These are phyloP conservation scores for Lepidochrysops patricia DNA, from an alignment of 2,888 invertebrate species.

Conservation along the genomic window DNA sequence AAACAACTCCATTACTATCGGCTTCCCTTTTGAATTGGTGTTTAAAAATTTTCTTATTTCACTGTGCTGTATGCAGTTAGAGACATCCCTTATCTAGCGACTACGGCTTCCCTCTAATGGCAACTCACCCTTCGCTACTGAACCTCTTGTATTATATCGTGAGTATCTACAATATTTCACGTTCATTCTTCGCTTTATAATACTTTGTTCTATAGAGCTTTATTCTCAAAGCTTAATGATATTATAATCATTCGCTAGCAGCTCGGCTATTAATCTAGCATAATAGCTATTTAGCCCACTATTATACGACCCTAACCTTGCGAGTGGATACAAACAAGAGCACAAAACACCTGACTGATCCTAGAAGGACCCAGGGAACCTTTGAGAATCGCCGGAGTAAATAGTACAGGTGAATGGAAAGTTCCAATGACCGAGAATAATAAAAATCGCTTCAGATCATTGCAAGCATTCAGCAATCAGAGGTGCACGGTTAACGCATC, in stretches of 20 bases:
- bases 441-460: slow-evolving; percentile 13
- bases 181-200: neutral
- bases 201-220: neutral
- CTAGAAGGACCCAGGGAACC: neutral
- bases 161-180: neutral
- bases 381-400: neutral
- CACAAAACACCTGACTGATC: neutral
- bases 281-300: neutral
- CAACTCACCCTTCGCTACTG: no score
- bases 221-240: neutral
- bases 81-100: no score
- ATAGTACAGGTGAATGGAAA: neutral
- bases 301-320: neutral
- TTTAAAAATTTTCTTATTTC: no score
- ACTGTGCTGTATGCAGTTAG: no score
- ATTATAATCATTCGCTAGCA: neutral
- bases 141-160: neutral
- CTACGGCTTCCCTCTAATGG: no score
- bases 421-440: slow-evolving; percentile 6
- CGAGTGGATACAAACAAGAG: neutral
- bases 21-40: no score
- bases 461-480: slow-evolving; percentile 13
- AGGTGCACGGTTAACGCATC: neutral
- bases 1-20: no score
- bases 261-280: neutral